Percentiles rank a stretch among this genome's conserved stretches.
Conservation (phyloP, 1,140 invertebrate genomes). For the Neodiprion virginianus region DNA sequence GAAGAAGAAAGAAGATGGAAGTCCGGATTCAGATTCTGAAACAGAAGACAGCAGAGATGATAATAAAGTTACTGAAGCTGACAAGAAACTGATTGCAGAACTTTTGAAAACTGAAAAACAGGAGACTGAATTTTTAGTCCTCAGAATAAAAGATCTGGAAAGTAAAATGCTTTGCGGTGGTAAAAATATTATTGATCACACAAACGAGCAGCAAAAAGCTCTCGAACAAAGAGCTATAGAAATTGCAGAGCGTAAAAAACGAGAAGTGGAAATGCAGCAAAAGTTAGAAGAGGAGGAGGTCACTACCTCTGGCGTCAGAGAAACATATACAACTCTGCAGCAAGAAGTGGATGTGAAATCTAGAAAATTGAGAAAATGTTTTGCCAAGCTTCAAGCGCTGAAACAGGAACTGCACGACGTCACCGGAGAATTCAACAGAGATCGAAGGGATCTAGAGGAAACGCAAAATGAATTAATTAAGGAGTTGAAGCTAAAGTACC, state of each 20-base stretch:
- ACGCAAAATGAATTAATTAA: conserved; percentile 80
- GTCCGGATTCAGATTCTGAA: conserved; percentile 55
- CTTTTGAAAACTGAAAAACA: conserved; percentile 71
- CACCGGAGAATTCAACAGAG: conserved; percentile 81
- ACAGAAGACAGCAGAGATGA: conserved; percentile 60
- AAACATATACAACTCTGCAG: conserved; percentile 91
- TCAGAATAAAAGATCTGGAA: conserved; percentile 89
- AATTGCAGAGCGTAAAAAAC: conserved; percentile 82
- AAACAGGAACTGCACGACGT: conserved; percentile 82
- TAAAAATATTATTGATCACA: conserved; percentile 97
- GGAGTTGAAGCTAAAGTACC: conserved; percentile 79
- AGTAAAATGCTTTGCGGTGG: conserved; percentile 97
- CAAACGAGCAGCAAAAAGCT: conserved; percentile 90
- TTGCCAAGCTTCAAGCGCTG: conserved; percentile 56
- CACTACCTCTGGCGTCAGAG: conserved; percentile 91
- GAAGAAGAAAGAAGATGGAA: conserved; percentile 59
- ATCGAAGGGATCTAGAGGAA: conserved; percentile 81
- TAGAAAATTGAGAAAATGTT: conserved; percentile 76
- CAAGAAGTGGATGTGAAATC: conserved; percentile 93
- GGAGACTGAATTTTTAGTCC: conserved; percentile 74
- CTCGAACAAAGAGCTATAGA: conserved; percentile 92
- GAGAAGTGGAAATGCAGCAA: conserved; percentile 84
- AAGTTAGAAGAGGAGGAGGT: conserved; percentile 89
- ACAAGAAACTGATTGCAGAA: conserved; percentile 70
- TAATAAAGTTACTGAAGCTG: conserved; percentile 65